Base-by-base conservation (phyloP, 1,140 invertebrate genomes). In the Drosophila mayri region DNA sequence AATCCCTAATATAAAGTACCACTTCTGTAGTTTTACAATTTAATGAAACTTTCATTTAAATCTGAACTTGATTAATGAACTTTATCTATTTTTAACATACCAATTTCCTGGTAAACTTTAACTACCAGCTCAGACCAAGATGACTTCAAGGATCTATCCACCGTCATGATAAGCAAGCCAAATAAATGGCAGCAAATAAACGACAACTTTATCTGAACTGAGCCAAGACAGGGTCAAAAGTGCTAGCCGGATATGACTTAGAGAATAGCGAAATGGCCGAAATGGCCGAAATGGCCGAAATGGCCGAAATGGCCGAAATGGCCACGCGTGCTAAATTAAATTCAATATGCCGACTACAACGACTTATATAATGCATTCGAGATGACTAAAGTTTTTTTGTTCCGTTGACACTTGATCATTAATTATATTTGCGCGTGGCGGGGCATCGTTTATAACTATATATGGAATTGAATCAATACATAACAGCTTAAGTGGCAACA, bases 371-470 rank as follows among this genome's bases (percentile, higher is more conserved):
- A 77, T 79, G 66, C 85, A 88, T 88, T 74, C 64, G 44, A 74
- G 76, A 84, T 80, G 76, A 81, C 63, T 84, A 61, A 67, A 70
- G 80, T 62, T 84, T 66, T 66, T 52, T 73, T 50, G 44, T 68
- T 54, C n/a, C 47, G 50, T 78, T 78, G 77, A 88, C 72, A 88
- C 77, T 88, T 74, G 85, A 90, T 90, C 84, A 88, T 87, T 88
- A 87, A 87, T 87, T 88, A 87, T 88, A 87, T 84, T 74, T 83
- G 68, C 68, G 73, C 76, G 65, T 76, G 76, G 77, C 67, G 66
- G 72, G 76, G 76, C 70, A 59, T 67, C 63, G 60, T 55, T 70
- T 38, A 49, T 55, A 44, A 44, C 49, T 41, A 43, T 41, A 43
- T 55, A 40, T 37, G 55, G 35, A 74, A 74, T 74, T 40, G 71